These are phyloP conservation scores for Boloria euphrosyne DNA, from an alignment of 2,888 invertebrate genomes.

Conservation along the genomic window DNA sequence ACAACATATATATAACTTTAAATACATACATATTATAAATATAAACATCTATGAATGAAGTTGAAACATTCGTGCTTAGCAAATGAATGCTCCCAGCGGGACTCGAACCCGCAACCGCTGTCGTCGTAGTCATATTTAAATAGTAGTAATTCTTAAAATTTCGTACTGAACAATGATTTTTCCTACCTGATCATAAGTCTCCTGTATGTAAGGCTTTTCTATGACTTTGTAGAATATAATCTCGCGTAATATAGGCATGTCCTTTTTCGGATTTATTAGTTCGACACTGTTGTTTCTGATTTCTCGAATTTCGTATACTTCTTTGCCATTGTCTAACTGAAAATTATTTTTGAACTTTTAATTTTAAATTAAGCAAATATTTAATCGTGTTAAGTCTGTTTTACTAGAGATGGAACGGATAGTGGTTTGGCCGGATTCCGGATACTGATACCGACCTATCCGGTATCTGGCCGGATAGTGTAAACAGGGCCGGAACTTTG, in stretches of 20 bases:
- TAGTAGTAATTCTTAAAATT: not conserved
- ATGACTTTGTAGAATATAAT: slow-evolving; percentile 31
- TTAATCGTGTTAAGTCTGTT: no score
- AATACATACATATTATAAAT: no score
- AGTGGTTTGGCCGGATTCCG: no score
- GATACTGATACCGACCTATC: no score
- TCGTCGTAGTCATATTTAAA: not conserved
- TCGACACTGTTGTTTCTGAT: slow-evolving; percentile 25
- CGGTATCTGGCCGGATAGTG: no score
- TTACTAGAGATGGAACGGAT: no score
- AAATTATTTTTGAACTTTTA: not conserved
- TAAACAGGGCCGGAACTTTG: no score
- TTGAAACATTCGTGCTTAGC: no score
- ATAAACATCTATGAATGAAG: no score
- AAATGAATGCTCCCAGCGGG: no score
- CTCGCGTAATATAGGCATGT: slow-evolving; percentile 28
- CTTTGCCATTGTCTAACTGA: slow-evolving; percentile 30
- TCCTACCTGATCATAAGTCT: slow-evolving; percentile 16
- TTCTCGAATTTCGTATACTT: slow-evolving; percentile 28
- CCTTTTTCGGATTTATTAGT: slow-evolving; percentile 21
- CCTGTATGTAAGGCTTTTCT: slow-evolving; percentile 22
- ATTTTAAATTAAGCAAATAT: not conserved
- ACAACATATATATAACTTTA: no score
- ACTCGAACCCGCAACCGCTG: no score
- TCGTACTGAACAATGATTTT: not conserved